Evolutionary conservation across 2,113 vertebrate species (phyloP).

Genomic region (Lepidothrix coronata): DNA sequence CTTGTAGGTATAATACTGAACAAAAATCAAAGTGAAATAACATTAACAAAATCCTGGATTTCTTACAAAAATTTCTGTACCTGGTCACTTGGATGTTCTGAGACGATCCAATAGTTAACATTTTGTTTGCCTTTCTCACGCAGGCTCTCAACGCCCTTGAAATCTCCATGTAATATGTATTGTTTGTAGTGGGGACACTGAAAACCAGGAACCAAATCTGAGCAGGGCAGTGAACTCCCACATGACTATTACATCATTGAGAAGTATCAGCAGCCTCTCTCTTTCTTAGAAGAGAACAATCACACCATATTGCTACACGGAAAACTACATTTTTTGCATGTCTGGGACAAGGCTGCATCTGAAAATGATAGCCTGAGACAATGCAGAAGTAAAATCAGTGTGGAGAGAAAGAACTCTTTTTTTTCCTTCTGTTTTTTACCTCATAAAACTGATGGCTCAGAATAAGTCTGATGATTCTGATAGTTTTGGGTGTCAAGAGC

Average conservation of each 20-base stretch:
- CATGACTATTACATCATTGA: background rate
- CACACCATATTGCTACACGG: background rate
- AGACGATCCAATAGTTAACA: background rate
- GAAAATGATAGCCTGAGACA: background rate
- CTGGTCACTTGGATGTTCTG: background rate
- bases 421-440: background rate
- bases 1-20: background rate
- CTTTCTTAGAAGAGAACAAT: background rate
- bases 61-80: background rate
- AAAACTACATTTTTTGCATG: background rate
- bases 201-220: background rate
- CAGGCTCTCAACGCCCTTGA: background rate
- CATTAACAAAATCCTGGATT: background rate
- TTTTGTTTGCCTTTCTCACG: background rate
- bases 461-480: background rate
- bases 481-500: background rate
- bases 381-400: background rate
- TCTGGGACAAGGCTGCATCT: background rate
- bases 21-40: background rate
- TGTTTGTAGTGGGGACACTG: background rate
- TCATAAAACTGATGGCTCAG: background rate
- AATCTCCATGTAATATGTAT: background rate
- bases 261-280: background rate
- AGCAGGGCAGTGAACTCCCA: slow-evolving; percentile 1
- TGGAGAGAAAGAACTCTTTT: background rate